phyloP scores from a whole-genome alignment of 2,888 invertebrate genomes.

The Andrena bicolor region DNA sequence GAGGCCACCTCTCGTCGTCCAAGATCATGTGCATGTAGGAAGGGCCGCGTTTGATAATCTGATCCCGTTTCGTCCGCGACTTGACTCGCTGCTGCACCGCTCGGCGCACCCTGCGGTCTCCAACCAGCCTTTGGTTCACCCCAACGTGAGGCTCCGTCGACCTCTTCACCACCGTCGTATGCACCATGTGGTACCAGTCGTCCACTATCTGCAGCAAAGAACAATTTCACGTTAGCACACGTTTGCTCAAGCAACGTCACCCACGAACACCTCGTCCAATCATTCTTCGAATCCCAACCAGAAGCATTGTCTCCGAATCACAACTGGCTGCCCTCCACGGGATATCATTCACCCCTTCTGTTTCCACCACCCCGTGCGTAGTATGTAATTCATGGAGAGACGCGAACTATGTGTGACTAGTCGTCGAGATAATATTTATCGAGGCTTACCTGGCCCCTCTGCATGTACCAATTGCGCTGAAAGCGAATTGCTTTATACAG shows the following conservation, averaged over 20 bases:
- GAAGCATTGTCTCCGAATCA: not conserved
- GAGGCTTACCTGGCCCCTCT: not conserved
- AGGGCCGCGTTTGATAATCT: constrained; percentile 84
- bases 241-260: constrained; percentile 6
- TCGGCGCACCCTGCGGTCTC: constrained; percentile 93
- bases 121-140: constrained; percentile 90
- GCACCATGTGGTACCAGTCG: constrained; percentile 94
- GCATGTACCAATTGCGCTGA: no score
- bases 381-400: not conserved
- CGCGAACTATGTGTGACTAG: not conserved
- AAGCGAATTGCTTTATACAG: no score
- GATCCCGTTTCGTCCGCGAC: constrained; percentile 93
- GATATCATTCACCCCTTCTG: constrained; percentile 16
- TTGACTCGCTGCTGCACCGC: constrained; percentile 93
- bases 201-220: constrained; percentile 91
- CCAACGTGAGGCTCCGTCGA: constrained; percentile 90
- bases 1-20: constrained; percentile 96
- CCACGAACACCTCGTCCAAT: not conserved
- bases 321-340: not conserved
- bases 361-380: not conserved
- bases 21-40: constrained; percentile 84
- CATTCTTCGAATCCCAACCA: constrained; percentile 18
- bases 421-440: constrained; percentile 33
- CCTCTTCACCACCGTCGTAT: constrained; percentile 91
- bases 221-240: constrained; percentile 38